Percentiles rank a stretch among this genome's conserved stretches.
These are phyloP conservation scores for Subanguina moxae DNA, from an alignment of 1,140 invertebrate species.

Conservation along the genomic window DNA sequence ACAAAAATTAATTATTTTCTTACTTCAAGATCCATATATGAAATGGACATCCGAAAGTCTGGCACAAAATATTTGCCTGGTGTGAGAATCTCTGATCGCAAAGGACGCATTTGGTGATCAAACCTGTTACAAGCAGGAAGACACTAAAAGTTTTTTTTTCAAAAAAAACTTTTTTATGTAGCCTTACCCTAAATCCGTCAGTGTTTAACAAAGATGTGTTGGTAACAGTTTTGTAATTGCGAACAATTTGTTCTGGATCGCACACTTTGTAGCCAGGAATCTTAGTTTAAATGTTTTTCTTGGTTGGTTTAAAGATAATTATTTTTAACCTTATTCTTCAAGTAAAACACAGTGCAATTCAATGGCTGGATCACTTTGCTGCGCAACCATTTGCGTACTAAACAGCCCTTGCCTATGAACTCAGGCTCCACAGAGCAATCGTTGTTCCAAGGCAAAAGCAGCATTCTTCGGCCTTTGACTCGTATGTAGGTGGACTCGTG, in stretches of 20 bases:
- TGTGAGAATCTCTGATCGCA: neutral
- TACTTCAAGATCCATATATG: neutral
- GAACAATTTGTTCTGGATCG: slow-evolving; percentile 18
- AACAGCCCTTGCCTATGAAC: slow-evolving; percentile 18
- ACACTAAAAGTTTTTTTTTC: neutral
- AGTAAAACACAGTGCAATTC: slow-evolving; percentile 21
- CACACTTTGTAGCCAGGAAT: neutral
- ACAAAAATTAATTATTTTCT: neutral
- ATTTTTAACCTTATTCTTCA: neutral
- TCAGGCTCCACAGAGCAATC: slow-evolving; percentile 5
- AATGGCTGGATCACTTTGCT: slow-evolving; percentile 16
- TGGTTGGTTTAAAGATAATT: no score
- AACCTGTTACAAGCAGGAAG: neutral
- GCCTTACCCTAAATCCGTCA: neutral
- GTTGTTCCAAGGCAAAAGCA: slow-evolving; percentile 16
- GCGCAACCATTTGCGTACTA: slow-evolving; percentile 18
- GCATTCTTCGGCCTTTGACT: slow-evolving; percentile 17
- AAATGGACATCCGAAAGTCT: neutral
- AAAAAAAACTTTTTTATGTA: neutral
- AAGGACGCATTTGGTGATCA: slow-evolving; percentile 5
- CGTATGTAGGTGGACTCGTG: slow-evolving; percentile 12
- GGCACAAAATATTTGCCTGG: neutral
- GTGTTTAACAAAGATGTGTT: slow-evolving; percentile 15
- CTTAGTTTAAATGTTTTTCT: neutral
- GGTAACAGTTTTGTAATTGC: slow-evolving; percentile 21